phyloP scores from a whole-genome alignment of 2,888 invertebrate genomes.

The Quadriops clusia region DNA sequence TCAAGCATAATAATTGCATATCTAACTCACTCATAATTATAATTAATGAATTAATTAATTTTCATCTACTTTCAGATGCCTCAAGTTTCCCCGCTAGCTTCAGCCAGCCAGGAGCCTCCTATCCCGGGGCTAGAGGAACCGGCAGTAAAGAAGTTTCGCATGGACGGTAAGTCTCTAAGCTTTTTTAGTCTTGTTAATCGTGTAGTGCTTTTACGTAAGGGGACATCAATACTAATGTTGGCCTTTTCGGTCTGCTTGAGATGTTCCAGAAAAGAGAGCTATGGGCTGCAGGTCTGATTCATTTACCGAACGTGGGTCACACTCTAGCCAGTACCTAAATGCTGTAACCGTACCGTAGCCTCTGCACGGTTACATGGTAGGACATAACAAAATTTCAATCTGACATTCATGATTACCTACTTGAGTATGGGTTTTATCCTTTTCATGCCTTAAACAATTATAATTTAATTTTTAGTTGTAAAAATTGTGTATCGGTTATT shows the following conservation, averaged over 20 bases:
- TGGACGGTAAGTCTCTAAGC: conserved; percentile 29
- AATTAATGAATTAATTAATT: too few species aligned
- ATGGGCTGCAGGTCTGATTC: too few species aligned
- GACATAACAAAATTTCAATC: conserved; percentile 26
- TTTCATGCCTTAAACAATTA: too few species aligned
- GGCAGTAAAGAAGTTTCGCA: conserved; percentile 21
- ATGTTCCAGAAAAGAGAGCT: conserved; percentile 40
- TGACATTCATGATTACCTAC: conserved; percentile 21
- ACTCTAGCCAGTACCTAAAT: conserved; percentile 20
- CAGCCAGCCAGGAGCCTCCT: conserved; percentile 23
- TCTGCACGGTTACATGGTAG: conserved; percentile 38
- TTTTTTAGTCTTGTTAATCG: conserved; percentile 17
- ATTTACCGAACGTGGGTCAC: conserved; percentile 32
- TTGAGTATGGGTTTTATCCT: conserved; percentile 31
- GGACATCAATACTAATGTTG: conserved; percentile 36
- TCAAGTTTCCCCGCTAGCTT: too few species aligned
- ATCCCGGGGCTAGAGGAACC: conserved; percentile 33
- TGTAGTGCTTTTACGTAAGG: conserved; percentile 23
- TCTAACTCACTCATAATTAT: too few species aligned
- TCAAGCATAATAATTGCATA: too few species aligned
- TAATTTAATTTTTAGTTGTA: too few species aligned
- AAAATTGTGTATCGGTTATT: too few species aligned
- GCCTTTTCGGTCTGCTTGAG: conserved; percentile 40
- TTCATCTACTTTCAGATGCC: too few species aligned
- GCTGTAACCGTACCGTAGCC: conserved; percentile 35